phyloP scores from a whole-genome alignment of 2,797 vertebrate genomes.

The Sebastolobus alascanus region DNA sequence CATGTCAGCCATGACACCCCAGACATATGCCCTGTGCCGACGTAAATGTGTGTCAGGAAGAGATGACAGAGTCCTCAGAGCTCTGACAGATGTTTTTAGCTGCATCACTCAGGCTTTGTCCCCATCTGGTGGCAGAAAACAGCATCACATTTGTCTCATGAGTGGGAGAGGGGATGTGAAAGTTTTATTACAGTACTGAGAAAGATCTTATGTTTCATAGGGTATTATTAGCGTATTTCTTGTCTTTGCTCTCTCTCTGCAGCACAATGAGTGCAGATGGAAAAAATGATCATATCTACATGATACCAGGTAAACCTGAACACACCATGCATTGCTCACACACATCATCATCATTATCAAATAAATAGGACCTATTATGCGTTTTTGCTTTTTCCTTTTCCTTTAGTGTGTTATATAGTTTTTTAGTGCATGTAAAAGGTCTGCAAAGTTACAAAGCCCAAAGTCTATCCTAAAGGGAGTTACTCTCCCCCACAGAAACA shows the following conservation, averaged over 20 bases:
- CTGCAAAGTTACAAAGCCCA: too few relatives aligned
- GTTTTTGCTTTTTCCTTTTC: neutral
- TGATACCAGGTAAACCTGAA: slow-evolving; percentile 58
- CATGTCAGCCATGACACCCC: too few relatives aligned
- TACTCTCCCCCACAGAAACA: neutral
- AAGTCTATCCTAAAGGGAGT: too few relatives aligned
- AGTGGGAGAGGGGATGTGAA: neutral
- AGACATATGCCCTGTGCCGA: too few relatives aligned
- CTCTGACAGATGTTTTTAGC: neutral
- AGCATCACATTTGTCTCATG: neutral
- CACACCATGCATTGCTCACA: neutral
- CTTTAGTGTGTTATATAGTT: too few relatives aligned
- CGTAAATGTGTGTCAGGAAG: neutral
- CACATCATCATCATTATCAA: too few relatives aligned
- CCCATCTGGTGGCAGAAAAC: slow-evolving; percentile 12
- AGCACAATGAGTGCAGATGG: slow-evolving; percentile 65
- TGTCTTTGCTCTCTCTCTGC: slow-evolving; percentile 9
- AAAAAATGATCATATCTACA: slow-evolving; percentile 30
- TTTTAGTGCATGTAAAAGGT: too few relatives aligned
- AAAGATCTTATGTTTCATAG: neutral
- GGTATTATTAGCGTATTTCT: neutral
- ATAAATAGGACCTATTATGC: neutral
- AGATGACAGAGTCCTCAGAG: neutral
- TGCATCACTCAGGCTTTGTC: neutral
- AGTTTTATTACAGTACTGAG: neutral